Conservation (phyloP, 2,113 vertebrate species). For the Ammospiza caudacuta region DNA sequence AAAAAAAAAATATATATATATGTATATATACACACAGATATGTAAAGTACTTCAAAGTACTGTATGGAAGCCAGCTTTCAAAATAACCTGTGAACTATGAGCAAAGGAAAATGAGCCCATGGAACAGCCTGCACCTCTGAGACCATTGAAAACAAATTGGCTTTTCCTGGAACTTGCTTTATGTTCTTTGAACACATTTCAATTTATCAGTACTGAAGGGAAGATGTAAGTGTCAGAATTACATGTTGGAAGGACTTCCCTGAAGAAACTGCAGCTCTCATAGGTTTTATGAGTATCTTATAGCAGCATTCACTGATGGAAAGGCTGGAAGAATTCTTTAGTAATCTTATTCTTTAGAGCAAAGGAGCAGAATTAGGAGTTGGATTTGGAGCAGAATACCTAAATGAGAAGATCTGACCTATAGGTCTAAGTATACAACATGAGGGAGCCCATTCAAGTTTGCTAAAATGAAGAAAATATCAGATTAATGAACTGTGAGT, state of each 20-base stretch:
- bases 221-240: conserved; percentile 34
- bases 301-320: not conserved
- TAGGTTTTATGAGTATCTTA: not conserved
- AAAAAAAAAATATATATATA: not conserved
- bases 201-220: not conserved
- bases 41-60: not conserved
- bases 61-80: conserved; percentile 9
- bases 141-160: not conserved
- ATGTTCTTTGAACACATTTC: not conserved
- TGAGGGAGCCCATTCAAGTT: not conserved
- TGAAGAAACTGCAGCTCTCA: not conserved
- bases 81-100: not conserved
- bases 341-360: not conserved
- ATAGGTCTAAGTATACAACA: not conserved
- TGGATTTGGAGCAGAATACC: not conserved
- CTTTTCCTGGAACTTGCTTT: not conserved
- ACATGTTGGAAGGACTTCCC: not conserved
- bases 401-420: not conserved
- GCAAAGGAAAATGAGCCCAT: not conserved
- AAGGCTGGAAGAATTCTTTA: not conserved
- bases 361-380: not conserved
- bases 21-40: not conserved
- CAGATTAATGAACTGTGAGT: not conserved
- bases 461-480: not conserved
- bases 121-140: not conserved